Evolutionary conservation across 92 coral and sea anemone species (phyloP), one percentile per base, ranked within the genome.

Genomic region (Actinostola sp.): DNA sequence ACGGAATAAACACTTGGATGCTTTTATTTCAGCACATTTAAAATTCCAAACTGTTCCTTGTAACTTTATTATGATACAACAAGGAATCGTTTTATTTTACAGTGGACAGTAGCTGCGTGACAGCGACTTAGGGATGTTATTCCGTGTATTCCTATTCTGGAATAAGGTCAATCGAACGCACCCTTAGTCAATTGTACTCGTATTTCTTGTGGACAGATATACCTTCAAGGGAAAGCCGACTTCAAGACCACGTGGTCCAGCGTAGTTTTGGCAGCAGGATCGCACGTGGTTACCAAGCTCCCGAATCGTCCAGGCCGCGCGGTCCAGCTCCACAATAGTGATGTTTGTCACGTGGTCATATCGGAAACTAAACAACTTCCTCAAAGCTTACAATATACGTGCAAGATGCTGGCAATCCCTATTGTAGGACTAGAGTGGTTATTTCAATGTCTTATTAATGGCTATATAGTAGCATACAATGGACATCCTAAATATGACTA

Each of bases 401-500:
- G 83, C 0, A 35, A 77, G 44, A 44, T 88, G 29, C 84, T 91
- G 9, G 90, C 71, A 21, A 88, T 91, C 39, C 97, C 97, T 20
- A 76, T 89, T 27, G 99, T 95, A 10, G 71, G 91, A 5, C 73
- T 95, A 17, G 97, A 95, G 63, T 95, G 99, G 99, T 80, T 95
- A 8, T 67, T 88, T 13, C 99, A 95, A 76, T 85, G 92, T 49
- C 88, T 95, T 31, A 86, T 95, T 23, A 95, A 84, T 23, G 97
- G 99, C 6, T 63, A 68, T 34, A 80, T 84, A 14, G 89, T 95
- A 33, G 63, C 76, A 20, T 88, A 71, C 61, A 85, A 91, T 26
- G 90, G 88, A 12, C 98, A 93, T 52, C 86, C 93, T 0, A 88
- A 87, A 43, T 93, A 88, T 48, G 73, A 70, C 32, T 89, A 89